A percentile compares a stretch with the other conserved stretches of the same genome.
phyloP scores from a whole-genome alignment of 2,888 invertebrate species.

The Heliothis peltigera region DNA sequence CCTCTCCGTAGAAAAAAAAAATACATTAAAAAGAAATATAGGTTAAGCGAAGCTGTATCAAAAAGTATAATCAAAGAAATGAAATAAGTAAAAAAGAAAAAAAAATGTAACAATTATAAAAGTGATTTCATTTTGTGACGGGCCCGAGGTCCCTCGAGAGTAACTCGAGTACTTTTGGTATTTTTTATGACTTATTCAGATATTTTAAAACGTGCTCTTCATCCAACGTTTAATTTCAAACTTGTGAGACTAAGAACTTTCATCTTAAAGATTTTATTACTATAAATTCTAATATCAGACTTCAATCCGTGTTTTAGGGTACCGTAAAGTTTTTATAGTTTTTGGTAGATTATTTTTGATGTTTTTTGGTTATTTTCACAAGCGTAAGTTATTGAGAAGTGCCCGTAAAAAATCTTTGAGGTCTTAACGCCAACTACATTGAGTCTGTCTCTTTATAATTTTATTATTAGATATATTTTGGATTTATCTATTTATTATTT shows the following conservation, averaged over 20 bases:
- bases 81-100: constrained; percentile 23
- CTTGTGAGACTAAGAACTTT: constrained; percentile 51
- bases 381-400: too few species aligned
- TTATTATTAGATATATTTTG: too few species aligned
- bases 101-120: constrained; percentile 51
- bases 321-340: neutral
- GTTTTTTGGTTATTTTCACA: neutral
- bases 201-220: constrained; percentile 46
- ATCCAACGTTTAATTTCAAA: constrained; percentile 56
- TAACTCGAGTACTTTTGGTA: constrained; percentile 25
- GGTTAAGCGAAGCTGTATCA: constrained; percentile 33
- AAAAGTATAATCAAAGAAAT: constrained; percentile 43
- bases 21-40: constrained; percentile 36
- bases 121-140: constrained; percentile 52
- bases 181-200: constrained; percentile 51
- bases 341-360: neutral
- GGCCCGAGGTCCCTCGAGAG: constrained; percentile 26
- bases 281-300: constrained; percentile 48
- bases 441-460: too few species aligned
- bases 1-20: constrained; percentile 1
- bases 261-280: constrained; percentile 50
- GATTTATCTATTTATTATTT: too few species aligned
- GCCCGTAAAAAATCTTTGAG: too few species aligned
- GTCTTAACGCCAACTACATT: too few species aligned
- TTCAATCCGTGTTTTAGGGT: constrained; percentile 35